These are phyloP conservation scores for Bettongia penicillata DNA, from an alignment of 2,113 vertebrate species.

Conservation along the genomic window DNA sequence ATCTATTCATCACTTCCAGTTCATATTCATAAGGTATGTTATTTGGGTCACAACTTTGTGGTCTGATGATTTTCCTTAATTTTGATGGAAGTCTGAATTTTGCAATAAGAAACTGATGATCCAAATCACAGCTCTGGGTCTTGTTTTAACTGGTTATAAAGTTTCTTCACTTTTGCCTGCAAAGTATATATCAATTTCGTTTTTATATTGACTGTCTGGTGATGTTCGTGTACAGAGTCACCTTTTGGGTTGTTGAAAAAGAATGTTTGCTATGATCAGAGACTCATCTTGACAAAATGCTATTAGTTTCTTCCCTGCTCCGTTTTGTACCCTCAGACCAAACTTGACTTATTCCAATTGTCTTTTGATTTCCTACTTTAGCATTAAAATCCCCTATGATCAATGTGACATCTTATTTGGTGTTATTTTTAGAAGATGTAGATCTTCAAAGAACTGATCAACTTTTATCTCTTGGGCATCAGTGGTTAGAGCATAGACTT, in stretches of 20 bases:
- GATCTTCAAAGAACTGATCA: neutral
- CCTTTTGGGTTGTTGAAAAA: neutral
- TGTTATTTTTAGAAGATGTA: neutral
- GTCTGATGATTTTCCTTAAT: neutral
- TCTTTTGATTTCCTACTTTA: neutral
- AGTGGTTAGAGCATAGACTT: neutral
- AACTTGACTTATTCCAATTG: neutral
- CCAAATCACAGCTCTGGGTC: neutral
- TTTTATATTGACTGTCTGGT: neutral
- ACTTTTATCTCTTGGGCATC: neutral
- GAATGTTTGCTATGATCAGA: neutral
- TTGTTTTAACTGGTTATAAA: neutral
- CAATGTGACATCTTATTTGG: neutral
- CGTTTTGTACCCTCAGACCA: neutral
- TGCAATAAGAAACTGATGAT: neutral
- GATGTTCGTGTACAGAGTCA: neutral
- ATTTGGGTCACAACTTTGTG: neutral
- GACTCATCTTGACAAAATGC: neutral
- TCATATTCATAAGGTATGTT: neutral
- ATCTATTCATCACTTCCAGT: neutral
- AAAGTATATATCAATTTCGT: neutral
- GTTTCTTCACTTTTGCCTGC: neutral
- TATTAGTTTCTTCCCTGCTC: neutral
- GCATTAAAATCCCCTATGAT: neutral
- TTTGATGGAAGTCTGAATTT: neutral